These are phyloP conservation scores for Diachasmimorpha longicaudata DNA, from an alignment of 1,140 invertebrate species.

Conservation along the genomic window DNA sequence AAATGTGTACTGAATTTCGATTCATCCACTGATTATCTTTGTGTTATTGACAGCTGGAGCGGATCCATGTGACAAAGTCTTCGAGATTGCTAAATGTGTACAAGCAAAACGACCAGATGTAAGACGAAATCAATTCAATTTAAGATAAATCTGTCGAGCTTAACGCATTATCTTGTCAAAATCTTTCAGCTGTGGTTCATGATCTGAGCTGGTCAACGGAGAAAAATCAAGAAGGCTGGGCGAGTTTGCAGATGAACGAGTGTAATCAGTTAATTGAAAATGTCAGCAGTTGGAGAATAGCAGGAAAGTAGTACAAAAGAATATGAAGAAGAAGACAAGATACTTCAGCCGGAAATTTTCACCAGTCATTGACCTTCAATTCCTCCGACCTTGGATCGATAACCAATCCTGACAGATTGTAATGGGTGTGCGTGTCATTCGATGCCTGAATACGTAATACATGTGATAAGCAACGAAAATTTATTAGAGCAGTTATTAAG, in stretches of 20 bases:
- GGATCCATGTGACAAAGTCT: slow-evolving; percentile 49
- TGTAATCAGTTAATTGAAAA: neutral
- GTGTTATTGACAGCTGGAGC: slow-evolving; percentile 34
- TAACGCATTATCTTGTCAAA: neutral
- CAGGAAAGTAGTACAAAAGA: neutral
- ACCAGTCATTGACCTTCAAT: neutral
- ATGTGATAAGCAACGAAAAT: neutral
- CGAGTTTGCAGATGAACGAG: neutral
- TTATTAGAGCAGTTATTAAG: neutral
- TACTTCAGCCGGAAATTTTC: neutral
- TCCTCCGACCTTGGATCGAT: neutral
- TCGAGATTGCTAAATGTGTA: slow-evolving; percentile 41
- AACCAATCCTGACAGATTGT: neutral
- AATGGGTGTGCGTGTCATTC: neutral
- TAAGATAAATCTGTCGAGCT: neutral
- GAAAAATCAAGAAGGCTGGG: slow-evolving; percentile 18
- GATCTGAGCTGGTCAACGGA: slow-evolving; percentile 33
- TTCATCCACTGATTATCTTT: neutral
- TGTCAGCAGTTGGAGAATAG: neutral
- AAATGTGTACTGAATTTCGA: neutral
- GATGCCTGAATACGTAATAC: neutral
- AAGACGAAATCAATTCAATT: slow-evolving; percentile 27
- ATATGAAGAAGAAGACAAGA: neutral
- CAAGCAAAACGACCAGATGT: slow-evolving; percentile 42
- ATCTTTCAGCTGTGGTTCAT: slow-evolving; percentile 50